Base-by-base conservation (phyloP, 2,113 vertebrate species). In the Donacobius atricapilla region DNA sequence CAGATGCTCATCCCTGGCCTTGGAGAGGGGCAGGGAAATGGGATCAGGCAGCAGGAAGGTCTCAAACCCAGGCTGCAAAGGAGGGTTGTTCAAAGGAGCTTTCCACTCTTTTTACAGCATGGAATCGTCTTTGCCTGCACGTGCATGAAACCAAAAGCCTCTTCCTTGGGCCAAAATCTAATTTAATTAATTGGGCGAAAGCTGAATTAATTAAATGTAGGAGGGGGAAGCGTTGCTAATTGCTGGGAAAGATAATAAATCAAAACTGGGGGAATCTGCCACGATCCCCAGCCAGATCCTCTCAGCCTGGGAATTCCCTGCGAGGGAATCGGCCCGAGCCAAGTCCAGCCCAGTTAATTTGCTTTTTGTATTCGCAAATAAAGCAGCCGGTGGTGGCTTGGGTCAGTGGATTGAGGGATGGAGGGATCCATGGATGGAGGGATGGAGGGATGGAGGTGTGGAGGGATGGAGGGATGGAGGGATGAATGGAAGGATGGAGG, bases 121-220 rank as follows among this genome's bases (percentile, higher is more conserved):
- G 7, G 77, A 80, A 40, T 35, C 37, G 5, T 40, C 87, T 28
- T 39, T 4, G 2, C 11, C 79, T 17, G 48, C 82, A 70, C 14
- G 9, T 3, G 25, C 10, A 9, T 7, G 0, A 13, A 72, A 63
- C 57, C 75, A 58, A 69, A 61, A 85, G 40, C 70, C 30, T 79
- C 91, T 27, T 58, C 77, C 84, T 57, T 9, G 73, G 81, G 81
- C 93, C 84, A 83, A 82, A 85, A 70, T 15, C 66, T 80, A 12
- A 85, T 89, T 72, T 44, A 93, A 85, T 93, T 91, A 89, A 79
- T 65, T 33, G 69, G 83, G 40, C 31, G 85, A 96, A 85, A 93
- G 65, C 48, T 17, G 73, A 21, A 25, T 65, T 75, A 81, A 84
- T 90, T 66, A 87, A 91, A 76, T 3, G 28, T 33, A 33, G 61